Conservation (phyloP, 2,888 invertebrate species). For the Mystacides longicornis region DNA sequence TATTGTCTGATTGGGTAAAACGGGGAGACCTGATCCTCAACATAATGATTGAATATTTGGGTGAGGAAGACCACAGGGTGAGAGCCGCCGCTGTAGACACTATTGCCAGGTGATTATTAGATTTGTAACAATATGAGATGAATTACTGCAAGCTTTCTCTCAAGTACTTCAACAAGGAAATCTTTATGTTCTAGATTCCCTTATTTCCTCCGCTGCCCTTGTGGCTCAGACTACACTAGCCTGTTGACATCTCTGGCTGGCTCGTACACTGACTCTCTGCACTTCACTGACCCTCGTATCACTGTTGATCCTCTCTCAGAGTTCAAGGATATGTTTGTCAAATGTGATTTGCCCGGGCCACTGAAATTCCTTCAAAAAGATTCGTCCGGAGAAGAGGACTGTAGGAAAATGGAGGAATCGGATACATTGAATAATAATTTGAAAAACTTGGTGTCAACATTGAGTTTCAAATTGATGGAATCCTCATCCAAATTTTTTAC, state of each 20-base stretch:
- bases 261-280: constrained; percentile 15
- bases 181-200: constrained; percentile 18
- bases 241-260: constrained; percentile 18
- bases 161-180: neutral
- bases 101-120: constrained; percentile 60
- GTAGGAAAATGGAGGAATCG: constrained; percentile 43
- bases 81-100: constrained; percentile 62
- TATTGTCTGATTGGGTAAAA: constrained; percentile 19
- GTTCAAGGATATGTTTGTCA: constrained; percentile 45
- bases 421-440: constrained; percentile 38
- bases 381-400: constrained; percentile 40
- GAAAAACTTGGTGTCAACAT: constrained; percentile 15
- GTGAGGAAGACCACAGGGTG: constrained; percentile 72
- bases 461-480: constrained; percentile 43
- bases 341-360: constrained; percentile 36
- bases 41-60: constrained; percentile 57
- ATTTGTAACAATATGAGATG: neutral
- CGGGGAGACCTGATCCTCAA: constrained; percentile 35
- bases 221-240: constrained; percentile 11
- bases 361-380: constrained; percentile 28
- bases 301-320: constrained; percentile 37
- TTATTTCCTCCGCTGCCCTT: constrained; percentile 9
- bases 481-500: constrained; percentile 60
- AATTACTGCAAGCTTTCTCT: neutral
- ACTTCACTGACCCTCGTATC: constrained; percentile 25